phyloP scores from a whole-genome alignment of 1,140 invertebrate genomes.

The Bombus breviceps region DNA sequence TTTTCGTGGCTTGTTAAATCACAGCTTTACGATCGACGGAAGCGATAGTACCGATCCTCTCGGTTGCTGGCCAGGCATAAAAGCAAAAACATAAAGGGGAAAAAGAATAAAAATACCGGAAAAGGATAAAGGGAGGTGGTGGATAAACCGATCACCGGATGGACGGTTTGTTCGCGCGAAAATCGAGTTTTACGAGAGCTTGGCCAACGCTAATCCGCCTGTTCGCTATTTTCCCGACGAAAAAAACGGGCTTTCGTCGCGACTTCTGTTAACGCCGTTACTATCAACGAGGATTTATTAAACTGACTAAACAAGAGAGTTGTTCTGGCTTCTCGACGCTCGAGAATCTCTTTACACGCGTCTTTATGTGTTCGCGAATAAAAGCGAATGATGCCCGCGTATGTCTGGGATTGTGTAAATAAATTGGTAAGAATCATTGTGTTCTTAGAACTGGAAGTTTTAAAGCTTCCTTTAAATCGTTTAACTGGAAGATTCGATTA shows the following conservation, averaged over 20 bases:
- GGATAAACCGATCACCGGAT: not conserved
- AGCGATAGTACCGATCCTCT: not conserved
- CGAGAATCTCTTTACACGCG: not conserved
- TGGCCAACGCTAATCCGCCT: not conserved
- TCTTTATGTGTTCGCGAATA: not conserved
- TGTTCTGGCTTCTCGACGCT: not conserved
- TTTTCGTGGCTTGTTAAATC: not conserved
- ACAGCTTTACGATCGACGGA: slow-evolving; percentile 1
- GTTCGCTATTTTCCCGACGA: not conserved
- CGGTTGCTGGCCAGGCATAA: not conserved
- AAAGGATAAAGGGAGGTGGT: not conserved
- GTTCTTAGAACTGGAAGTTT: not conserved
- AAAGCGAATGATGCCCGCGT: too few species aligned
- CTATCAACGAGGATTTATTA: not conserved
- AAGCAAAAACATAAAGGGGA: not conserved
- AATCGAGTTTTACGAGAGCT: slow-evolving; percentile 12
- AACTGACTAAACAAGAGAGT: not conserved
- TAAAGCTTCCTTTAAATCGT: not conserved
- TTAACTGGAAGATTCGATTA: not conserved
- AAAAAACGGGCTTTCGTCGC: not conserved
- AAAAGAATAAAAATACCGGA: not conserved
- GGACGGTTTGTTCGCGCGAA: not conserved
- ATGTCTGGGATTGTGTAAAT: not conserved
- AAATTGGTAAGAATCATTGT: not conserved
- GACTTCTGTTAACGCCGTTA: not conserved